phyloP scores from a whole-genome alignment of 2,797 vertebrate species.

The Acipenser transmontanus region DNA sequence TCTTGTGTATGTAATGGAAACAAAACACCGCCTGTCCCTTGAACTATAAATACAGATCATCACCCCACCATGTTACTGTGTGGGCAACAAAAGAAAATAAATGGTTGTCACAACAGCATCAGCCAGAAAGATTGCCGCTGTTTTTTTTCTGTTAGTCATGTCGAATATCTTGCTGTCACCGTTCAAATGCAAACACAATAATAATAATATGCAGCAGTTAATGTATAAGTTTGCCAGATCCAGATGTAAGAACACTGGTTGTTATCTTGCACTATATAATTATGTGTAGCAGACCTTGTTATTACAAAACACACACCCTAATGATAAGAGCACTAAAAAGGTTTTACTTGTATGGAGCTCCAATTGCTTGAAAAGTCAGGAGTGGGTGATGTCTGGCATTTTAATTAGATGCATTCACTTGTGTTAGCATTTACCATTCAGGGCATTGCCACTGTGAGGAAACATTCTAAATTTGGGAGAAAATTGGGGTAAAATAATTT shows the following conservation, averaged over 20 bases:
- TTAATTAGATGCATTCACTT: neutral
- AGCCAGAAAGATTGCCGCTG: neutral
- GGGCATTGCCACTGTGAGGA: neutral
- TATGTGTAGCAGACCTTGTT: conserved; percentile 2
- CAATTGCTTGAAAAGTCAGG: neutral
- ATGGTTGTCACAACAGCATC: neutral
- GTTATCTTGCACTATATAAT: conserved; percentile 1
- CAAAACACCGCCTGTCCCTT: no score
- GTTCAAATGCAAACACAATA: neutral
- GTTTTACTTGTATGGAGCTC: neutral
- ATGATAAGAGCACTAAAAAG: neutral
- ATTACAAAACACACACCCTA: neutral
- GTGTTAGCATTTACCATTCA: neutral
- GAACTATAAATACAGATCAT: no score
- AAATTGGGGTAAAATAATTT: no score
- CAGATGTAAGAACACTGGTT: neutral
- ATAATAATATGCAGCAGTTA: neutral
- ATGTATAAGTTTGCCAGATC: neutral
- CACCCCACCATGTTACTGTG: no score
- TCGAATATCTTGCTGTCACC: neutral
- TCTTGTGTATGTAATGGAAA: no score
- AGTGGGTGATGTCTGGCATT: neutral
- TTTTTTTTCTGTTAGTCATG: neutral
- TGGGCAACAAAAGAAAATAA: no score
- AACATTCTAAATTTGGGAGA: no score